Conservation (phyloP, 2,888 invertebrate genomes). For the Pristionchus arcanus region DNA sequence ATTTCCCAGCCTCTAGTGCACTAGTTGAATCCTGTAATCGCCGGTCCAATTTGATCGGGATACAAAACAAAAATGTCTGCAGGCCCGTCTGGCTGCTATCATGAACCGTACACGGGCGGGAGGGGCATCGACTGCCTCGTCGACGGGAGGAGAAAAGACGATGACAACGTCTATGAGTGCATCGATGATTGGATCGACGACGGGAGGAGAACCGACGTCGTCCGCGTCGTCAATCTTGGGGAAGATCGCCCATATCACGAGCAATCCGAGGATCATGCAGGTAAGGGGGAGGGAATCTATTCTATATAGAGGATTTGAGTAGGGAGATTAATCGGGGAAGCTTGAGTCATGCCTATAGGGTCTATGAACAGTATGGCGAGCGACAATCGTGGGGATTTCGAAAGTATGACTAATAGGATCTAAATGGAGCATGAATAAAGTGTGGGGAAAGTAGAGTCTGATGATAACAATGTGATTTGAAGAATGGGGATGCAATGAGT, state of each 20-base stretch:
- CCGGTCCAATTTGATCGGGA: too few species aligned
- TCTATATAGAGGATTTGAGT: too few species aligned
- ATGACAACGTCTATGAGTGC: constrained; percentile 22
- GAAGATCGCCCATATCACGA: constrained; percentile 55
- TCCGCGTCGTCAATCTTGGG: constrained; percentile 37
- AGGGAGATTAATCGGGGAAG: neutral
- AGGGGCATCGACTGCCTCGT: neutral
- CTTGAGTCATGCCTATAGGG: too few species aligned
- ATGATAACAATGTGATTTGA: too few species aligned
- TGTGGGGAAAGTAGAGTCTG: neutral
- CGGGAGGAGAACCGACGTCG: neutral
- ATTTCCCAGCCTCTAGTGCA: too few species aligned
- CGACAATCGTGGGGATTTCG: too few species aligned
- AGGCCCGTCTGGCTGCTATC: constrained; percentile 55
- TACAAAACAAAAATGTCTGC: neutral
- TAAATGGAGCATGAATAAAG: too few species aligned
- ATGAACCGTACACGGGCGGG: constrained; percentile 55
- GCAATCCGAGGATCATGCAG: constrained; percentile 50
- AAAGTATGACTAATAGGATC: too few species aligned
- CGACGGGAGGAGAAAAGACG: too few species aligned
- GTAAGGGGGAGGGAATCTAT: neutral
- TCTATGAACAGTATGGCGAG: too few species aligned
- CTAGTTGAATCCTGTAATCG: too few species aligned
- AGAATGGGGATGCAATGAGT: neutral
- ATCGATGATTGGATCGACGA: constrained; percentile 20